Percentiles rank a stretch among this genome's conserved stretches.
Conservation (phyloP, 2,888 invertebrate species). For the Phymatocera aterrima region DNA sequence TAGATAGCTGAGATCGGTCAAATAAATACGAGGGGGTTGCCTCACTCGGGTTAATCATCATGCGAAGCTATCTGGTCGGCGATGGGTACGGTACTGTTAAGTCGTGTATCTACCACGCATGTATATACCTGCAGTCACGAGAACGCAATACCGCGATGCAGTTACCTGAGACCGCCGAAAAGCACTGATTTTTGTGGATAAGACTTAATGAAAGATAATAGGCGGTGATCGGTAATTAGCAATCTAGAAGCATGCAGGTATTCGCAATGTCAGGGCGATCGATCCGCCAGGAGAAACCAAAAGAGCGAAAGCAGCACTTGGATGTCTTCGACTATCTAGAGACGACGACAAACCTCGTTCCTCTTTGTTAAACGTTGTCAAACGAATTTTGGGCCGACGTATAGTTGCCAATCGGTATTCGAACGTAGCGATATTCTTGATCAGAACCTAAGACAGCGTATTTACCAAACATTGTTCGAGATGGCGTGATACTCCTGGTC, state of each 20-base stretch:
- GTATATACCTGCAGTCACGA: not conserved
- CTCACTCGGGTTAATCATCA: not conserved
- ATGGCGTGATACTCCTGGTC: too few relatives aligned
- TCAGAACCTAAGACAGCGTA: too few relatives aligned
- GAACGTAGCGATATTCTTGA: too few relatives aligned
- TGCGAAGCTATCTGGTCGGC: not conserved
- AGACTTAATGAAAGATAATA: not conserved
- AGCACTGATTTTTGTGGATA: not conserved
- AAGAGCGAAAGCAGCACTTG: not conserved
- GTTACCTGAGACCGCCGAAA: not conserved
- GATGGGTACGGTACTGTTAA: not conserved
- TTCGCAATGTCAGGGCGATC: slow-evolving; percentile 29
- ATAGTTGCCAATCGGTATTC: too few relatives aligned
- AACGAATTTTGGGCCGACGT: too few relatives aligned
- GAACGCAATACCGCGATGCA: not conserved
- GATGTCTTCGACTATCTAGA: too few relatives aligned
- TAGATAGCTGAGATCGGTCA: slow-evolving; percentile 22
- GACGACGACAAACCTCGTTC: too few relatives aligned
- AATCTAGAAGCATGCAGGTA: slow-evolving; percentile 19
- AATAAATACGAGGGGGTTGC: not conserved
- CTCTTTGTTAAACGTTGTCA: too few relatives aligned
- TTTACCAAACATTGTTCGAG: too few relatives aligned
- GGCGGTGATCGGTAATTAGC: slow-evolving; percentile 21
- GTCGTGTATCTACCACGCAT: too few relatives aligned
- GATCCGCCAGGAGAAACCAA: slow-evolving; percentile 1